These are phyloP conservation scores for Polia nebulosa DNA, from an alignment of 2,888 invertebrate species.

Conservation along the genomic window DNA sequence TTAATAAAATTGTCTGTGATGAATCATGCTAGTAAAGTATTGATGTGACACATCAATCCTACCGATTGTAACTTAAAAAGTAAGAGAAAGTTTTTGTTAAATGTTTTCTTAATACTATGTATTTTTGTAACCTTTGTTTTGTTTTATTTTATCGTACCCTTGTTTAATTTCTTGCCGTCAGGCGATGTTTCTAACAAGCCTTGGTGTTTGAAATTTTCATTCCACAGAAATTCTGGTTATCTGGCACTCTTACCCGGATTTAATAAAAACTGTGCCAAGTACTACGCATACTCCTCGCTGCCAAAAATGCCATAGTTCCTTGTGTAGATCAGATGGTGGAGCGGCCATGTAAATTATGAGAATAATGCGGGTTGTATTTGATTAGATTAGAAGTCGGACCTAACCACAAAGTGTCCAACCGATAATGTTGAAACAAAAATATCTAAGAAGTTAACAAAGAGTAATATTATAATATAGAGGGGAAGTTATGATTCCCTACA, in stretches of 20 bases:
- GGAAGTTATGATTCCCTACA: too few relatives aligned
- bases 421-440: too few relatives aligned
- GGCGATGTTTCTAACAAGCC: not conserved
- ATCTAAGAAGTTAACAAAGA: too few relatives aligned
- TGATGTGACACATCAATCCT: slow-evolving; percentile 57
- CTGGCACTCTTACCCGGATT: slow-evolving; percentile 14
- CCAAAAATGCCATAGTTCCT: slow-evolving; percentile 10
- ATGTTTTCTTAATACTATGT: slow-evolving; percentile 69
- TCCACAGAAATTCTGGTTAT: not conserved
- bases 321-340: not conserved
- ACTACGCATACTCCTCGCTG: slow-evolving; percentile 2
- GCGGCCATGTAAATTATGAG: not conserved
- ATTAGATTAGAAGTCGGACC: too few relatives aligned
- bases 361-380: too few relatives aligned
- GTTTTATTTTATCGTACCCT: slow-evolving; percentile 36
- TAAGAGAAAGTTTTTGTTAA: slow-evolving; percentile 71
- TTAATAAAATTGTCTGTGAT: slow-evolving; percentile 68
- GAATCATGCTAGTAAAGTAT: slow-evolving; percentile 60
- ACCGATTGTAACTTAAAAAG: slow-evolving; percentile 67
- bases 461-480: too few relatives aligned
- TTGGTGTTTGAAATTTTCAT: not conserved
- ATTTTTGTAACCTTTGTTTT: slow-evolving; percentile 66
- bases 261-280: slow-evolving; percentile 12
- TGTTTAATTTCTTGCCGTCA: not conserved
- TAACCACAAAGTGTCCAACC: too few relatives aligned